Conservation (phyloP, 2,113 vertebrate genomes). For the Urocitellus parryii region DNA sequence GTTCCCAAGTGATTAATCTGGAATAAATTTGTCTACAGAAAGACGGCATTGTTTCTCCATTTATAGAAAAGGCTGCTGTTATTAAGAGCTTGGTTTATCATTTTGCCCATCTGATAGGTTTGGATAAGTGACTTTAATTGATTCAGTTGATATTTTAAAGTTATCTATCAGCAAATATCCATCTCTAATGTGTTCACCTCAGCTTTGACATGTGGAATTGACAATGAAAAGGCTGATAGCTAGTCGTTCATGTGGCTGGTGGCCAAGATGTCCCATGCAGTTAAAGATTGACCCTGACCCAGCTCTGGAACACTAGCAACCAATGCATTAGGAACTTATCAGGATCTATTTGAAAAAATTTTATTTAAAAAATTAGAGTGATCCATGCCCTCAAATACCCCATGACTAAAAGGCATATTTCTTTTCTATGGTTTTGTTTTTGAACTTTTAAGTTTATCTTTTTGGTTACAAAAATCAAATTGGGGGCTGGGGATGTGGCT, state of each 20-base stretch:
- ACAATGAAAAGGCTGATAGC: background rate
- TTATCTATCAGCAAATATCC: conserved; percentile 42
- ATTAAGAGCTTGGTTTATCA: conserved; percentile 11
- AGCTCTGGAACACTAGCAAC: background rate
- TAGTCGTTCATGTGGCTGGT: background rate
- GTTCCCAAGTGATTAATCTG: conserved; percentile 54
- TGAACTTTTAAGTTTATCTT: conserved; percentile 1
- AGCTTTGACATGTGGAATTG: background rate
- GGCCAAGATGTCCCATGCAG: background rate
- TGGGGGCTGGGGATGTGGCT: too few species aligned
- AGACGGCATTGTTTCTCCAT: conserved; percentile 63
- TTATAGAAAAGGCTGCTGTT: background rate
- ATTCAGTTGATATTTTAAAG: conserved; percentile 29
- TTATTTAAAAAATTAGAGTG: background rate
- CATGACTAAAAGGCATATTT: background rate
- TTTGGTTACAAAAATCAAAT: background rate
- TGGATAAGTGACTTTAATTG: conserved; percentile 49
- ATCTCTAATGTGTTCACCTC: background rate
- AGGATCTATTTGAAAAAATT: background rate
- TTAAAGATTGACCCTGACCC: background rate
- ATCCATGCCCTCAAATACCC: background rate
- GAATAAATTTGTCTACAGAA: conserved; percentile 67
- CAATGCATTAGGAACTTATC: background rate
- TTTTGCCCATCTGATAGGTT: conserved; percentile 45
- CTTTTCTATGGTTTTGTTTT: background rate